Evolutionary conservation across 2,113 vertebrate species (phyloP).

Genomic region (Cardinalis cardinalis): DNA sequence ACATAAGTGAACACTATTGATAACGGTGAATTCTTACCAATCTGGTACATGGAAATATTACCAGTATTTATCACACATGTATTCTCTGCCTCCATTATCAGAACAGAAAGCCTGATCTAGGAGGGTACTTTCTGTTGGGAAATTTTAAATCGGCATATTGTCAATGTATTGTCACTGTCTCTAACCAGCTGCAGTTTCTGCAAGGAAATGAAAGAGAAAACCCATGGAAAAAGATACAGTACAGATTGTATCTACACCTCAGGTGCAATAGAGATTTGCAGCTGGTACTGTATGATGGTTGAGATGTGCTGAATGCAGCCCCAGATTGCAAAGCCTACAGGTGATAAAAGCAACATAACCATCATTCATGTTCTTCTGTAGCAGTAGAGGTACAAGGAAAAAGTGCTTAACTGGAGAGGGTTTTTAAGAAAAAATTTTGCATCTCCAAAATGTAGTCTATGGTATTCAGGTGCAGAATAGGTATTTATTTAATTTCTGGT

Average conservation of each 20-base stretch:
- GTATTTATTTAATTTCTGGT: background rate
- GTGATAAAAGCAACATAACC: rapidly evolving
- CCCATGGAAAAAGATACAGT: background rate
- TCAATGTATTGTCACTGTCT: background rate
- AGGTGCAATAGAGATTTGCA: background rate
- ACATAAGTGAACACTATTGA: background rate
- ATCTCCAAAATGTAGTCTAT: background rate
- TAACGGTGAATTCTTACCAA: background rate
- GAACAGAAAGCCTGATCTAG: background rate
- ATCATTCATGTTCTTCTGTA: background rate
- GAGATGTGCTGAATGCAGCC: background rate
- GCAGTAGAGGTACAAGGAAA: background rate
- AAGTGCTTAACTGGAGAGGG: background rate
- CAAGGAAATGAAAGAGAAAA: background rate
- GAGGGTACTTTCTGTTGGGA: background rate
- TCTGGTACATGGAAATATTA: background rate
- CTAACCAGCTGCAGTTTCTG: background rate
- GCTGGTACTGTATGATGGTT: background rate
- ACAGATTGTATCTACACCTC: background rate
- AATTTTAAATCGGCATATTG: background rate
- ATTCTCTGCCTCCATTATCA: background rate
- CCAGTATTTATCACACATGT: background rate
- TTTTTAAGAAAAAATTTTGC: background rate
- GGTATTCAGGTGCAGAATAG: background rate
- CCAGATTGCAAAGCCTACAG: background rate